Percentiles rank a stretch among this genome's conserved stretches.
Evolutionary conservation across 1,140 invertebrate genomes (phyloP).

Genomic region (Semibalanus balanoides): DNA sequence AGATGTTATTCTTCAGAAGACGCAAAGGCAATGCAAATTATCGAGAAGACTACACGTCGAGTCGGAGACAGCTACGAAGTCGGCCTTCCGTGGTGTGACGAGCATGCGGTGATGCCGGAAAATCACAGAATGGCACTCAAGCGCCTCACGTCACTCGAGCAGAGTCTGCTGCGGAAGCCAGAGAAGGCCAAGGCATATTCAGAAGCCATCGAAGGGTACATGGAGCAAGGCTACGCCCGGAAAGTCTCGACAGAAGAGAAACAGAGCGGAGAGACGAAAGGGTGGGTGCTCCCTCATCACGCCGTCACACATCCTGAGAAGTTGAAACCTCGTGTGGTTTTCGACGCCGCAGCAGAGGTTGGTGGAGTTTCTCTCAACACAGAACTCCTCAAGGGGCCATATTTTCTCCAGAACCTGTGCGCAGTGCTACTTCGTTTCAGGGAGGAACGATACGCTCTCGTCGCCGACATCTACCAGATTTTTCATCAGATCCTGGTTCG

Average conservation of each 20-base stretch:
- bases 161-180: not conserved
- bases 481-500: conserved; percentile 14
- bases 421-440: conserved; percentile 17
- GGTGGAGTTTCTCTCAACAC: conserved; percentile 14
- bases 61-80: not conserved
- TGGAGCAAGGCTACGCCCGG: not conserved
- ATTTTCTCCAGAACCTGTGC: conserved; percentile 12
- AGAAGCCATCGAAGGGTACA: not conserved
- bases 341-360: conserved; percentile 17
- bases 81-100: not conserved
- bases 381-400: conserved; percentile 13
- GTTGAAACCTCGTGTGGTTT: conserved; percentile 18
- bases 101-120: not conserved
- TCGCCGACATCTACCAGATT: conserved; percentile 17
- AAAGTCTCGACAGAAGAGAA: not conserved
- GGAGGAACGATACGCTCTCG: conserved; percentile 9
- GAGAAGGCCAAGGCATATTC: not conserved
- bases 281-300: conserved; percentile 16
- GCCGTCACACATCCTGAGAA: conserved; percentile 12
- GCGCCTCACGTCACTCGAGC: not conserved
- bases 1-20: not conserved
- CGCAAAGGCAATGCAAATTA: not conserved
- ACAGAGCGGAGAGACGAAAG: not conserved
- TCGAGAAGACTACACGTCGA: not conserved
- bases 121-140: not conserved